Evolutionary conservation across 2,113 vertebrate genomes (phyloP).

Genomic region (Vidua chalybeata): DNA sequence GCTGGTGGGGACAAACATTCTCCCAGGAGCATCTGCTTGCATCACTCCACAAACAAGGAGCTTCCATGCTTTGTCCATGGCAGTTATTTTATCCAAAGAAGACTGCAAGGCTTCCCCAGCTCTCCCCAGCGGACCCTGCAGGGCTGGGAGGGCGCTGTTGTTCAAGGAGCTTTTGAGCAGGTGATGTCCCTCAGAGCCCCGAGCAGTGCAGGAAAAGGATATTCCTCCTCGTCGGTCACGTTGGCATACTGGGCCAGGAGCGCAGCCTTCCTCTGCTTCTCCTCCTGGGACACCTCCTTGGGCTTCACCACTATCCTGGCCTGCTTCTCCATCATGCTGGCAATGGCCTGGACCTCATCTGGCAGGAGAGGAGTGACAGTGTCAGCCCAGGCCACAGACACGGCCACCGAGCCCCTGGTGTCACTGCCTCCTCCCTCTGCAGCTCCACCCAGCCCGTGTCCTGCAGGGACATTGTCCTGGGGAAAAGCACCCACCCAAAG

Average conservation of each 20-base stretch:
- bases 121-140: not conserved
- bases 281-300: slow-evolving; percentile 83
- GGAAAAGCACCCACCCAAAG: fast-evolving
- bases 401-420: not conserved
- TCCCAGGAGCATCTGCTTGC: not conserved
- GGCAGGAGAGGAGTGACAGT: not conserved
- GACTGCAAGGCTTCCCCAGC: not conserved
- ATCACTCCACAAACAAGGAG: not conserved
- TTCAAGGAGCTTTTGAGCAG: not conserved
- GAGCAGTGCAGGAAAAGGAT: slow-evolving; percentile 81
- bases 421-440: not conserved
- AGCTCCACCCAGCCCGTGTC: not conserved
- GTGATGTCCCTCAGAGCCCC: not conserved
- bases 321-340: slow-evolving; percentile 96
- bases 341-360: slow-evolving; percentile 91
- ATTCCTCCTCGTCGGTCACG: slow-evolving; percentile 93
- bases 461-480: not conserved
- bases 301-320: slow-evolving; percentile 95
- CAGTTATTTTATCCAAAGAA: not conserved
- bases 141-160: fast-evolving
- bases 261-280: slow-evolving; percentile 89
- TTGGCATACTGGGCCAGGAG: slow-evolving; percentile 94
- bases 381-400: not conserved
- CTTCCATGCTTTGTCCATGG: not conserved
- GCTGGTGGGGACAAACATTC: not conserved